Evolutionary conservation across 1,140 invertebrate species (phyloP).

Genomic region (Matsumurasca onukii): DNA sequence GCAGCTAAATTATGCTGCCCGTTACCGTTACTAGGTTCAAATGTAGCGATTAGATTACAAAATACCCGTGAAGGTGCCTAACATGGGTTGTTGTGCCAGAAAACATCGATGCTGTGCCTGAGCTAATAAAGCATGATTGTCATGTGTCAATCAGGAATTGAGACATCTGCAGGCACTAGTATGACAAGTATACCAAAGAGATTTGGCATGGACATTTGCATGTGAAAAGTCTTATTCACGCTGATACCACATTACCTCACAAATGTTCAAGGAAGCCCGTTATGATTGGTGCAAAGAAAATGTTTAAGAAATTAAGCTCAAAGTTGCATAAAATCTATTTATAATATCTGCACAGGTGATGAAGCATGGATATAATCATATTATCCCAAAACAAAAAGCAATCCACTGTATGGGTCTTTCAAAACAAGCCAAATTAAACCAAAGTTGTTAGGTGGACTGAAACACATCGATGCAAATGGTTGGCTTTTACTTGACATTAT

Average conservation of each 20-base stretch:
- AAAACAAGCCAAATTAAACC: conserved; percentile 46
- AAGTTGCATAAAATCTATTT: no score
- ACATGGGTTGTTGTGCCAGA: conserved; percentile 41
- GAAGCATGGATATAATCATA: conserved; percentile 35
- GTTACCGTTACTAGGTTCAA: no score
- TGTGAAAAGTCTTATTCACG: conserved; percentile 5
- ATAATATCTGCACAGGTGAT: conserved; percentile 34
- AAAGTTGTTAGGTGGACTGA: conserved; percentile 44
- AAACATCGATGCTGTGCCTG: conserved; percentile 39
- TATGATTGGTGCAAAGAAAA: background rate
- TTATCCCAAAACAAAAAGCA: conserved; percentile 35
- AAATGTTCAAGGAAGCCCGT: conserved; percentile 5
- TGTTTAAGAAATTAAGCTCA: conserved; percentile 3
- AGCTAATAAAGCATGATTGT: conserved; percentile 42
- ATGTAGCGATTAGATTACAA: no score
- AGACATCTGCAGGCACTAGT: conserved; percentile 39
- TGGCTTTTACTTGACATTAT: conserved; percentile 40
- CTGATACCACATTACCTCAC: conserved; percentile 8
- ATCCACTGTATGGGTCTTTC: conserved; percentile 42
- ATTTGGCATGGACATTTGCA: conserved; percentile 42
- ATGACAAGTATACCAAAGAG: conserved; percentile 38
- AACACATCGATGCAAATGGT: conserved; percentile 44
- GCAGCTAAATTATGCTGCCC: no score
- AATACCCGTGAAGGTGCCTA: conserved; percentile 37
- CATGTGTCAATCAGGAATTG: conserved; percentile 41